phyloP scores from a whole-genome alignment of 1,140 invertebrate genomes.

The Mizuhopecten yessoensis region DNA sequence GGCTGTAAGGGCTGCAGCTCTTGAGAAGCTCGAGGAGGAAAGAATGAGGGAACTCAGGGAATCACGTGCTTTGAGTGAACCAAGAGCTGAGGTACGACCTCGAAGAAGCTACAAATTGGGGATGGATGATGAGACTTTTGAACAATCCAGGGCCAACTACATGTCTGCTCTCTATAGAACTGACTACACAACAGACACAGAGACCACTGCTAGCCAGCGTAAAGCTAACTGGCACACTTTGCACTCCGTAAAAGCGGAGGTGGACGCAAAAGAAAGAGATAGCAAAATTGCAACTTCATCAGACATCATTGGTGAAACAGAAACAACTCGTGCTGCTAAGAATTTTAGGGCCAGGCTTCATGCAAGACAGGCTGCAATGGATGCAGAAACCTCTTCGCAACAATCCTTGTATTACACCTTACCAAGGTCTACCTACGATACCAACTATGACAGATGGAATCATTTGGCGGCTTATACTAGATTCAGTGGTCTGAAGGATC shows the following conservation, averaged over 20 bases:
- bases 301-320: neutral
- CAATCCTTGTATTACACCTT: neutral
- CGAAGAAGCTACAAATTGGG: neutral
- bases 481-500: constrained; percentile 1
- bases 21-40: constrained; percentile 22
- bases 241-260: neutral
- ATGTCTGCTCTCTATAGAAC: neutral
- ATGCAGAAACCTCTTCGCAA: neutral
- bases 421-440: neutral
- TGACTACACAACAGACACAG: neutral
- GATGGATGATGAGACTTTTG: neutral
- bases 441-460: neutral
- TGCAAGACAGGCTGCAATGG: neutral
- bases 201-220: neutral
- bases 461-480: neutral
- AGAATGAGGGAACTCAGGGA: neutral
- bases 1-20: neutral
- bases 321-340: neutral
- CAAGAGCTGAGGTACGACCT: neutral
- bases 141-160: neutral
- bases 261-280: neutral
- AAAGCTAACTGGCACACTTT: neutral
- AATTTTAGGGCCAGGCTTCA: neutral
- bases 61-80: neutral
- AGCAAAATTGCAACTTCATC: neutral